A percentile compares a stretch with the other conserved stretches of the same genome.
Conservation (phyloP, 2,888 invertebrate genomes). For the Cepaea hortensis region DNA sequence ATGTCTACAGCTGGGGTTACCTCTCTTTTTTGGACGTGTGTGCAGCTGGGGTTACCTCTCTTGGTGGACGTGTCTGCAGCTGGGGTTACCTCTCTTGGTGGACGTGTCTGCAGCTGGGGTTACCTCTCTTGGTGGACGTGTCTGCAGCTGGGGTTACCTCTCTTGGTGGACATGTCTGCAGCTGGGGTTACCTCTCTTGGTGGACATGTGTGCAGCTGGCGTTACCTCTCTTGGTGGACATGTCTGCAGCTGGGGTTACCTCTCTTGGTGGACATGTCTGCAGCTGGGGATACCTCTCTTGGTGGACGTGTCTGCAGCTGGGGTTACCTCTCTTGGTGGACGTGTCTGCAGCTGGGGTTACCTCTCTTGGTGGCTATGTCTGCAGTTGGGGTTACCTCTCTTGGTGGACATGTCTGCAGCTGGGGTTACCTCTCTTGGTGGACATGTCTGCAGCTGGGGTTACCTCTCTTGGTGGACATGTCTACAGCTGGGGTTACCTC, state of each 20-base stretch:
- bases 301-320: slow-evolving; percentile 69
- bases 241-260: slow-evolving; percentile 65
- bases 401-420: slow-evolving; percentile 69
- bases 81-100: slow-evolving; percentile 70
- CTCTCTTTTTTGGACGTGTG: too few relatives aligned
- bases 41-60: slow-evolving; percentile 67
- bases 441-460: slow-evolving; percentile 67
- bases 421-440: slow-evolving; percentile 70
- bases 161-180: slow-evolving; percentile 70
- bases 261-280: slow-evolving; percentile 69
- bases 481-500: slow-evolving; percentile 62
- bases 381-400: slow-evolving; percentile 67
- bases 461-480: slow-evolving; percentile 71
- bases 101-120: slow-evolving; percentile 67
- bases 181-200: slow-evolving; percentile 68
- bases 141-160: slow-evolving; percentile 62
- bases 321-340: slow-evolving; percentile 72
- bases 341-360: slow-evolving; percentile 65
- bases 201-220: slow-evolving; percentile 69
- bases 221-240: slow-evolving; percentile 71
- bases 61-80: slow-evolving; percentile 69
- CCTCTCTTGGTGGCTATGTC: slow-evolving; percentile 70
- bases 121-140: slow-evolving; percentile 71
- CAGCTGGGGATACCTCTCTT: slow-evolving; percentile 66
- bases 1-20: slow-evolving; percentile 64